A percentile compares a stretch with the other conserved stretches of the same genome.
Conservation (phyloP, 2,888 invertebrate species). For the Scaeva pyrastri region DNA sequence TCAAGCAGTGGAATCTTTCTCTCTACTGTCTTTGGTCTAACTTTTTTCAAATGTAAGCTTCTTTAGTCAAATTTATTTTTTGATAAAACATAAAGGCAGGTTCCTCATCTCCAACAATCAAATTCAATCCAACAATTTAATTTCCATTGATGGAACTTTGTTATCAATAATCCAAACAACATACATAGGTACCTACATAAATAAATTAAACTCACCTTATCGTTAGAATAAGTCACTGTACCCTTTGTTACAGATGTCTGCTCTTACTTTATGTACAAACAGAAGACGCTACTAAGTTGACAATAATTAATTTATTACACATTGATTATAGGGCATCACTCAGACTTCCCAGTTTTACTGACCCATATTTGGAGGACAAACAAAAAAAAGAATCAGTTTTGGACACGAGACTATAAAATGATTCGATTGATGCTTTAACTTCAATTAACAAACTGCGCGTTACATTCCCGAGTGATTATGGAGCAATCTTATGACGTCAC, state of each 20-base stretch:
- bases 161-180: background rate
- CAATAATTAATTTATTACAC: background rate
- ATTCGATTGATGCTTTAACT: background rate
- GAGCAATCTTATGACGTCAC: background rate
- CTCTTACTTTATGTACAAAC: background rate
- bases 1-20: too few species aligned
- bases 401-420: background rate
- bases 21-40: too few species aligned
- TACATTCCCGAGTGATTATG: background rate
- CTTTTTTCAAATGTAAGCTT: too few species aligned
- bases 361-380: slow-evolving; percentile 33
- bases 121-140: background rate
- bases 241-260: background rate
- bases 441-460: background rate
- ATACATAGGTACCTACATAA: too few species aligned
- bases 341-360: slow-evolving; percentile 7
- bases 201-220: slow-evolving; percentile 34
- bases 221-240: background rate
- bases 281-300: background rate
- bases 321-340: background rate
- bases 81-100: too few species aligned
- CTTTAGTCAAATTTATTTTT: too few species aligned
- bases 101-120: too few species aligned
- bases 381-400: background rate
- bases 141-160: background rate